Percentiles rank a stretch among this genome's conserved stretches.
Evolutionary conservation across 2,797 vertebrate genomes (phyloP).

Genomic region (Peromyscus nudipes): DNA sequence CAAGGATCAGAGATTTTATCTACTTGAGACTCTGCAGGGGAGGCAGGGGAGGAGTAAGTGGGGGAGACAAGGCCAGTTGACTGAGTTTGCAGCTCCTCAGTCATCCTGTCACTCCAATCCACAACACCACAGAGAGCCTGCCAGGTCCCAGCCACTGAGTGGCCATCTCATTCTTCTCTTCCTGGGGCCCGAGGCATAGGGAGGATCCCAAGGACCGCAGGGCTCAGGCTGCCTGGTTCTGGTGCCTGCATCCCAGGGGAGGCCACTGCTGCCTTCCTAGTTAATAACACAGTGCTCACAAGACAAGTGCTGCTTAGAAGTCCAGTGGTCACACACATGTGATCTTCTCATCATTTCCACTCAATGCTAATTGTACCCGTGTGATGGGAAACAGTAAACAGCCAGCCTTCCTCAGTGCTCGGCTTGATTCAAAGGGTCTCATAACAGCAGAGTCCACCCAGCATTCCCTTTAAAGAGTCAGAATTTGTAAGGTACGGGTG

Average conservation of each 20-base stretch:
- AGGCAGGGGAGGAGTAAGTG: fast-evolving
- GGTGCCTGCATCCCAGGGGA: fast-evolving
- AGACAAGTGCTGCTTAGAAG: neutral
- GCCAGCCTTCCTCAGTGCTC: neutral
- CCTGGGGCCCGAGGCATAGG: neutral
- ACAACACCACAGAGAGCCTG: fast-evolving
- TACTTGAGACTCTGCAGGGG: neutral
- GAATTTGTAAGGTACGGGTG: neutral
- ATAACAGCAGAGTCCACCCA: neutral
- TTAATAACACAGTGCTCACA: neutral
- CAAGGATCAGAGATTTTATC: neutral
- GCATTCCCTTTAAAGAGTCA: neutral
- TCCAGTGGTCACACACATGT: neutral
- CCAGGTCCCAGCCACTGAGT: fast-evolving
- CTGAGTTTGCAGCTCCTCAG: neutral
- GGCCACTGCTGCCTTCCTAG: neutral
- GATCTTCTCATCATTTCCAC: neutral
- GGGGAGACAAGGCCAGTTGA: neutral
- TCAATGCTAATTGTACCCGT: neutral
- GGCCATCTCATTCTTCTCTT: too few relatives aligned
- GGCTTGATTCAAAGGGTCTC: neutral
- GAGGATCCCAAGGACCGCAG: neutral
- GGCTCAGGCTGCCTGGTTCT: neutral
- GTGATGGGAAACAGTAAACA: neutral
- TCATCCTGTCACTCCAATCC: too few relatives aligned